Conservation (phyloP, 2,888 invertebrate species). For the Blastobasis adustella region DNA sequence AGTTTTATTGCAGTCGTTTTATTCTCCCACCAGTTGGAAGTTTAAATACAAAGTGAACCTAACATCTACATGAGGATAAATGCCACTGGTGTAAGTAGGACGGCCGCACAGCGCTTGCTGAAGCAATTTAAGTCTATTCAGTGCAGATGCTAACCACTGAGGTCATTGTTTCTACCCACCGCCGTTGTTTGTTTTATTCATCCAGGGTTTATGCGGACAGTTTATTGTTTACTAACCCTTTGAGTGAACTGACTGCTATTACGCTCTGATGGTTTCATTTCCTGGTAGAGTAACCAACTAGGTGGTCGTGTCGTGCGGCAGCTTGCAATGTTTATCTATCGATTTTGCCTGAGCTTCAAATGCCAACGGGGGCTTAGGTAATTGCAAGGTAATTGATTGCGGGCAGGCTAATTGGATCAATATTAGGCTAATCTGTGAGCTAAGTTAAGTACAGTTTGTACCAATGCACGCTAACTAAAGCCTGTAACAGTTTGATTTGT, state of each 20-base stretch:
- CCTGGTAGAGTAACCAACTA: slow-evolving; percentile 12
- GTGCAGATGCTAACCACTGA: slow-evolving; percentile 1
- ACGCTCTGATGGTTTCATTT: slow-evolving; percentile 23
- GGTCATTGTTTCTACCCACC: slow-evolving; percentile 7
- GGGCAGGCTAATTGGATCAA: no score
- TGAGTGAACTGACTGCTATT: slow-evolving; percentile 18
- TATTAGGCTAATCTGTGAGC: no score
- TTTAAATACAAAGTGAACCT: no score
- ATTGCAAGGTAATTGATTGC: neutral
- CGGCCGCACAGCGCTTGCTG: neutral
- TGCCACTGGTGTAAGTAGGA: no score
- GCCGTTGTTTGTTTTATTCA: slow-evolving; percentile 11
- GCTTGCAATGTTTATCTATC: neutral
- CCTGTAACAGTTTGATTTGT: no score
- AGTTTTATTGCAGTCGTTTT: no score
- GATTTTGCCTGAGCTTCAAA: neutral
- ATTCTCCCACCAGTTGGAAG: no score
- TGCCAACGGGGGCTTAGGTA: neutral
- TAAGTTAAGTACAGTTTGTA: no score
- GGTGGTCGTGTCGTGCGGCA: no score
- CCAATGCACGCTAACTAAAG: no score
- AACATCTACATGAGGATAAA: no score
- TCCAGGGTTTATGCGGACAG: slow-evolving; percentile 9
- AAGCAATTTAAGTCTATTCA: slow-evolving; percentile 7
- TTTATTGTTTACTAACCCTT: slow-evolving; percentile 18